phyloP scores from a whole-genome alignment of 1,140 invertebrate species.

The fruit fly (Drosophila melanogaster) region DNA sequence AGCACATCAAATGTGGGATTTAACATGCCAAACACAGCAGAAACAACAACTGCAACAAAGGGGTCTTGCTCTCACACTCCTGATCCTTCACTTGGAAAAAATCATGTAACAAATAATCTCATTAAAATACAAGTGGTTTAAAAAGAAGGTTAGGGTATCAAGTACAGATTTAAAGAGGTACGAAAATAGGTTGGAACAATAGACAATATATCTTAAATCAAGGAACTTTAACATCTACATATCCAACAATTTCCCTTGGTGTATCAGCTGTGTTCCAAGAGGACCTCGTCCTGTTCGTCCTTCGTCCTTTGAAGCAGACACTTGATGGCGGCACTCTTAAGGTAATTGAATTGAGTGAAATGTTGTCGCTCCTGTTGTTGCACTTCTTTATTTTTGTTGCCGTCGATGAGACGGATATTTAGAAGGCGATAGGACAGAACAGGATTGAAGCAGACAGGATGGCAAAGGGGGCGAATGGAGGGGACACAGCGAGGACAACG shows the following conservation, averaged over 20 bases:
- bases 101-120: background rate
- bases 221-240: too few relatives aligned
- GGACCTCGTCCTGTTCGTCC: slow-evolving; percentile 28
- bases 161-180: too few relatives aligned
- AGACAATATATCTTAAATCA: too few relatives aligned
- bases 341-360: slow-evolving; percentile 83
- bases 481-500: slow-evolving; percentile 42
- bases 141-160: too few relatives aligned
- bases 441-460: slow-evolving; percentile 26
- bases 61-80: slow-evolving; percentile 13
- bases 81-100: slow-evolving; percentile 13
- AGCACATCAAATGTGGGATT: slow-evolving; percentile 82
- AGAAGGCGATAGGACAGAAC: slow-evolving; percentile 45
- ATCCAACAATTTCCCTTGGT: background rate
- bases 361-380: slow-evolving; percentile 66
- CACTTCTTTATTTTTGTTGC: slow-evolving; percentile 49
- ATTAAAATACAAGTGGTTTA: too few relatives aligned
- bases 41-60: slow-evolving; percentile 39
- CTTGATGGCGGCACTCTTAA: slow-evolving; percentile 81
- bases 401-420: slow-evolving; percentile 75
- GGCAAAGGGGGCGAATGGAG: background rate
- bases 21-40: slow-evolving; percentile 75
- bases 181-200: too few relatives aligned
- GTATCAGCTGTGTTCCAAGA: background rate
- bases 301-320: slow-evolving; percentile 63